Percentiles rank a stretch among this genome's conserved stretches.
Conservation (phyloP, 2,797 vertebrate species). For the Pseudocheirus occidentalis region DNA sequence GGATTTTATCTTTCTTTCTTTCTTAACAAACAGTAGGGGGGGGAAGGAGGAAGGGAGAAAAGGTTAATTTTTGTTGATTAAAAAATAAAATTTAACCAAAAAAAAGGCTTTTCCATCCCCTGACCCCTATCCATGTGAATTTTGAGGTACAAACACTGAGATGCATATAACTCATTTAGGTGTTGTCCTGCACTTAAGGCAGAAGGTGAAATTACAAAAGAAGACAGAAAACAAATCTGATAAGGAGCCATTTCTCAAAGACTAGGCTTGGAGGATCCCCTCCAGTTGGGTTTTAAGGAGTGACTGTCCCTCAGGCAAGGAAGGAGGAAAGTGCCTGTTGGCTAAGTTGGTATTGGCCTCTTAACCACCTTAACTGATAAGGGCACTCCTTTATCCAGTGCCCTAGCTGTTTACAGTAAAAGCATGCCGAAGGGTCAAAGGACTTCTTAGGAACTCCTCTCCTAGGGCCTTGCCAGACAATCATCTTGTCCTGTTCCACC, state of each 20-base stretch:
- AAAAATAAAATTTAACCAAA: too few relatives aligned
- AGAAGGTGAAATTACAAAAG: background rate
- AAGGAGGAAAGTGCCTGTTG: background rate
- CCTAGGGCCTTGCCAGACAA: background rate
- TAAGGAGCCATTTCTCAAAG: background rate
- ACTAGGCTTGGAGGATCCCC: background rate
- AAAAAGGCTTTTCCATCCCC: too few relatives aligned
- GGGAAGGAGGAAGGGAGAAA: too few relatives aligned
- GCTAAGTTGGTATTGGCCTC: background rate
- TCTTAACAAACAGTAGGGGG: too few relatives aligned
- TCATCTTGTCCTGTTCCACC: background rate
- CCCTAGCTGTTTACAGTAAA: background rate
- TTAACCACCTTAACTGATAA: background rate
- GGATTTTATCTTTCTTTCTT: too few relatives aligned
- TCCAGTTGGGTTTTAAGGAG: background rate
- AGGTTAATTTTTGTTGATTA: too few relatives aligned
- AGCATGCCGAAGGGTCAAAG: background rate
- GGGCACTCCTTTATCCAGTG: background rate
- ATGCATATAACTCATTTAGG: too few relatives aligned
- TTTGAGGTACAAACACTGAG: too few relatives aligned
- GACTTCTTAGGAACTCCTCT: background rate
- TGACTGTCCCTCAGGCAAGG: background rate
- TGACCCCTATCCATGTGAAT: too few relatives aligned
- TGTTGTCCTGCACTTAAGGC: background rate
- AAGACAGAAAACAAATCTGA: background rate